Evolutionary conservation across 1,140 invertebrate species (phyloP).

Genomic region (Philotrypesis tridentata): DNA sequence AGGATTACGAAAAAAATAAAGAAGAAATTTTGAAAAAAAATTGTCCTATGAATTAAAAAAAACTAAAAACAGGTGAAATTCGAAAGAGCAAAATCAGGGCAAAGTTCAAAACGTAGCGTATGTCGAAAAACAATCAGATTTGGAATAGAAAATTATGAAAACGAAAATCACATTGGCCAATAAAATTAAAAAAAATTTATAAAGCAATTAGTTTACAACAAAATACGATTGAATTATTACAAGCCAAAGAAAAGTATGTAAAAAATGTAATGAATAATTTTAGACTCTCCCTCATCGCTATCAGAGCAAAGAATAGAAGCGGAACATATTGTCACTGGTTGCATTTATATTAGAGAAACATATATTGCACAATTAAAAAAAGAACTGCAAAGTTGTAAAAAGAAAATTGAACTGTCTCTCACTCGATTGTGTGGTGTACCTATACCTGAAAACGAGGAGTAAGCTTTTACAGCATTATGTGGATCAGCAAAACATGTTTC

Average conservation of each 20-base stretch:
- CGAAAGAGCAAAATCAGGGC: neutral
- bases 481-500: neutral
- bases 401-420: neutral
- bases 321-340: neutral
- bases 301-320: neutral
- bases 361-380: neutral
- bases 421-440: neutral
- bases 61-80: neutral
- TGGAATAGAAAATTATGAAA: neutral
- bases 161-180: too few relatives aligned
- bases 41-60: neutral
- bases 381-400: neutral
- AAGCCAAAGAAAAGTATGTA: conserved; percentile 1
- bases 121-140: neutral
- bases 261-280: neutral
- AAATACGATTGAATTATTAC: neutral
- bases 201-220: too few relatives aligned
- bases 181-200: too few relatives aligned
- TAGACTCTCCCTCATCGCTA: neutral
- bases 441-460: neutral
- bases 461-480: conserved; percentile 13
- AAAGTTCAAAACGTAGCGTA: neutral
- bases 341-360: neutral
- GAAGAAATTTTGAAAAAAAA: neutral
- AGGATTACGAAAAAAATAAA: neutral